Conservation (phyloP, 2,888 invertebrate species). For the Tipula confusa region DNA sequence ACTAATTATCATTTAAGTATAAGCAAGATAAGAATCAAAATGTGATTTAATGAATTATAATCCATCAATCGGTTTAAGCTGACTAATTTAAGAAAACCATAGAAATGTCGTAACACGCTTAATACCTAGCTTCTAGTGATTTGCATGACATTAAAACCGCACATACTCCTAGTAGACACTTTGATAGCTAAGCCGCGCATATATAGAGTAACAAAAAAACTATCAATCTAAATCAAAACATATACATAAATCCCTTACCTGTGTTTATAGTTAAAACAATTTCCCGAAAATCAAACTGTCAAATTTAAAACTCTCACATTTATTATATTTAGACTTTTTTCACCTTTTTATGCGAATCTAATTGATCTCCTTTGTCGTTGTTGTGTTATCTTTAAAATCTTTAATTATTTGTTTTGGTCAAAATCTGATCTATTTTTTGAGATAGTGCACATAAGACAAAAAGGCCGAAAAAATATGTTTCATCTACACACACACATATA, state of each 20-base stretch:
- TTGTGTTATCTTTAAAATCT: background rate
- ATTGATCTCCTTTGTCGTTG: background rate
- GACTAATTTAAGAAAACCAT: background rate
- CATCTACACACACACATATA: background rate
- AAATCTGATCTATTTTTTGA: background rate
- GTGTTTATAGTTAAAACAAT: background rate
- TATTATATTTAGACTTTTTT: too few species aligned
- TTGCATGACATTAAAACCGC: background rate
- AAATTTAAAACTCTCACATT: background rate
- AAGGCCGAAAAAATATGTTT: background rate
- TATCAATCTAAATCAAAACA: conserved; percentile 3
- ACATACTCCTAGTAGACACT: background rate
- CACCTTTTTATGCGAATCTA: background rate
- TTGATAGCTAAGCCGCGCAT: background rate
- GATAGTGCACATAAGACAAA: background rate
- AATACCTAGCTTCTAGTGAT: background rate
- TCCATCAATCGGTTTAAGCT: too few species aligned
- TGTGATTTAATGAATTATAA: too few species aligned
- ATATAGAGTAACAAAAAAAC: background rate
- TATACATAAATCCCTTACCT: background rate
- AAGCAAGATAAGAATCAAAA: too few species aligned
- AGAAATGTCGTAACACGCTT: background rate
- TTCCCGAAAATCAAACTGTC: background rate
- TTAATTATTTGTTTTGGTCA: conserved; percentile 25
- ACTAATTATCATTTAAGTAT: too few species aligned